Evolutionary conservation across 2,888 invertebrate genomes (phyloP).

Genomic region (Spodoptera exigua): DNA sequence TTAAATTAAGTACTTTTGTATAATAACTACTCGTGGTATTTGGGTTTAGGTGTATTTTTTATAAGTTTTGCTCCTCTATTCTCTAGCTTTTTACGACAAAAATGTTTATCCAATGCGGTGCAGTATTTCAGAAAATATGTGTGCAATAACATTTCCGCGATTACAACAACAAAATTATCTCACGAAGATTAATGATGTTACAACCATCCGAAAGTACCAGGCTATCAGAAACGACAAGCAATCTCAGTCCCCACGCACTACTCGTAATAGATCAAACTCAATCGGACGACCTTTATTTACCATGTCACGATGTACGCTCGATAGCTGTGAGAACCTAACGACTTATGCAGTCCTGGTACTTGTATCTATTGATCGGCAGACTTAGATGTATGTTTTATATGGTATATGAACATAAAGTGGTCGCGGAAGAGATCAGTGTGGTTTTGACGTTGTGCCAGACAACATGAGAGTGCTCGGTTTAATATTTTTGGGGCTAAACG

Average conservation of each 20-base stretch:
- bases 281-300: slow-evolving; percentile 19
- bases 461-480: slow-evolving; percentile 61
- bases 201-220: too few species aligned
- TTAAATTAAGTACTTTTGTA: too few species aligned
- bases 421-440: slow-evolving; percentile 55
- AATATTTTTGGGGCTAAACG: slow-evolving; percentile 51
- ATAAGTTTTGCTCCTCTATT: too few species aligned
- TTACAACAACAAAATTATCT: too few species aligned
- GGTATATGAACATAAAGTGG: slow-evolving; percentile 45
- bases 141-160: too few species aligned
- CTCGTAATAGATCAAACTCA: slow-evolving; percentile 10
- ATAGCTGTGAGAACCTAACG: slow-evolving; percentile 42
- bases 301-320: slow-evolving; percentile 41
- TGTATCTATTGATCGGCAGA: slow-evolving; percentile 27
- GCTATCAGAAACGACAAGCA: background rate
- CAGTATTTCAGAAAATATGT: too few species aligned
- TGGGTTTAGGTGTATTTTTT: too few species aligned
- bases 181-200: too few species aligned
- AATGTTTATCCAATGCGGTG: too few species aligned
- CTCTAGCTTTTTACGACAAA: too few species aligned
- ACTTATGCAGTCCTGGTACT: slow-evolving; percentile 39
- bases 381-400: slow-evolving; percentile 38
- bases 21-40: too few species aligned
- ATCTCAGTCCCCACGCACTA: slow-evolving; percentile 2
- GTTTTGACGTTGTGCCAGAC: slow-evolving; percentile 43